These are phyloP conservation scores for Microctonus aethiopoides DNA, from an alignment of 2,888 invertebrate genomes.

Conservation along the genomic window DNA sequence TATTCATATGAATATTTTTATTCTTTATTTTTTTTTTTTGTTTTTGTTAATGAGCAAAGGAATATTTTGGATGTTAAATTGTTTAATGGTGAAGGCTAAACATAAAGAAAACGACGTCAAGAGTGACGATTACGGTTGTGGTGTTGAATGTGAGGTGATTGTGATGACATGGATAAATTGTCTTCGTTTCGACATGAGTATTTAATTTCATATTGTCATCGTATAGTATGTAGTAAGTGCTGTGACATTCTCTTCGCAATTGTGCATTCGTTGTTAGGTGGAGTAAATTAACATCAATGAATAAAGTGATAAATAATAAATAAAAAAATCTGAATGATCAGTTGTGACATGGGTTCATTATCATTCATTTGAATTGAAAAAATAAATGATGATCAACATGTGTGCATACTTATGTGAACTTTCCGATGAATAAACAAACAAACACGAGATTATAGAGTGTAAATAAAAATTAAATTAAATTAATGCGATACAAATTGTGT, in stretches of 20 bases:
- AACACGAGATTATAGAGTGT: not conserved
- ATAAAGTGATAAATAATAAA: not conserved
- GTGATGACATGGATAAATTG: conserved; percentile 12
- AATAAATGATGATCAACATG: not conserved
- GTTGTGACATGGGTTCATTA: not conserved
- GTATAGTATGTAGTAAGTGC: not conserved
- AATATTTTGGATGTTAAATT: not conserved
- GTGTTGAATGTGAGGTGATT: conserved; percentile 2
- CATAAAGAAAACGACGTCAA: not conserved
- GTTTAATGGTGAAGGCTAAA: not conserved
- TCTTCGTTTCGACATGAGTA: not conserved
- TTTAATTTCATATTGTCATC: not conserved
- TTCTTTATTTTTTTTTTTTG: not conserved
- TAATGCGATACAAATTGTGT: not conserved
- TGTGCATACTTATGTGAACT: not conserved
- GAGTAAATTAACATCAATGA: not conserved
- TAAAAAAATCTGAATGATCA: not conserved
- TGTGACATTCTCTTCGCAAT: not conserved
- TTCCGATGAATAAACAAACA: not conserved
- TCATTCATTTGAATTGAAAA: not conserved
- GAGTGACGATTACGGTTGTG: not conserved
- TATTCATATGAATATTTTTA: not conserved
- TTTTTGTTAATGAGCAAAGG: not conserved
- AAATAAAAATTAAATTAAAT: not conserved
- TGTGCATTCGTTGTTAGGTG: not conserved